Evolutionary conservation across 2,113 vertebrate species (phyloP).

Genomic region (Naja naja): DNA sequence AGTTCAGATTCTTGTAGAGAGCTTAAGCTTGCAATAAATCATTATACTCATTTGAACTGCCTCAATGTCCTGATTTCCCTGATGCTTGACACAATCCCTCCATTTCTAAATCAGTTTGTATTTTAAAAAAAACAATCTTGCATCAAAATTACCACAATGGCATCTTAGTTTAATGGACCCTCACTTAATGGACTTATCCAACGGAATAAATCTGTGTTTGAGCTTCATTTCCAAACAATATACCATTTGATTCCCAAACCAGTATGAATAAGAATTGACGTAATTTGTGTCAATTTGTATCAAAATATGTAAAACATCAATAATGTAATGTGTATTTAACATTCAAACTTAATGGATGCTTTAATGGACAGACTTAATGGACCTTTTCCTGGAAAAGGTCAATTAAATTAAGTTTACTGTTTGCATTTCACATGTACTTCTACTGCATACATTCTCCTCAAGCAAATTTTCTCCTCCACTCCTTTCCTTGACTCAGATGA

Average conservation of each 20-base stretch:
- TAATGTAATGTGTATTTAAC: neutral
- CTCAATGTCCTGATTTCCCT: neutral
- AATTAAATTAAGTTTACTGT: neutral
- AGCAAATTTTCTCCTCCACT: neutral
- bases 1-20: neutral
- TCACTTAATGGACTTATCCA: neutral
- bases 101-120: neutral
- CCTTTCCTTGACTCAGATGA: neutral
- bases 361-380: neutral
- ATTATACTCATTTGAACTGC: neutral
- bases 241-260: neutral
- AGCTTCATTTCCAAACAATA: neutral
- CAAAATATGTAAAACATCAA: neutral
- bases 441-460: neutral
- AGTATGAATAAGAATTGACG: neutral
- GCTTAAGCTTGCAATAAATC: neutral
- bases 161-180: neutral
- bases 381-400: neutral
- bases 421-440: neutral
- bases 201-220: neutral
- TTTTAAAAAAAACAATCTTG: neutral
- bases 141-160: neutral
- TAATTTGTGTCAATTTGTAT: neutral
- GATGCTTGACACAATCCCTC: neutral
- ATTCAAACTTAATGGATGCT: neutral